A percentile compares a stretch with the other conserved stretches of the same genome.
These are phyloP conservation scores for Dissostichus mawsoni DNA, from an alignment of 2,113 vertebrate species.

Conservation along the genomic window DNA sequence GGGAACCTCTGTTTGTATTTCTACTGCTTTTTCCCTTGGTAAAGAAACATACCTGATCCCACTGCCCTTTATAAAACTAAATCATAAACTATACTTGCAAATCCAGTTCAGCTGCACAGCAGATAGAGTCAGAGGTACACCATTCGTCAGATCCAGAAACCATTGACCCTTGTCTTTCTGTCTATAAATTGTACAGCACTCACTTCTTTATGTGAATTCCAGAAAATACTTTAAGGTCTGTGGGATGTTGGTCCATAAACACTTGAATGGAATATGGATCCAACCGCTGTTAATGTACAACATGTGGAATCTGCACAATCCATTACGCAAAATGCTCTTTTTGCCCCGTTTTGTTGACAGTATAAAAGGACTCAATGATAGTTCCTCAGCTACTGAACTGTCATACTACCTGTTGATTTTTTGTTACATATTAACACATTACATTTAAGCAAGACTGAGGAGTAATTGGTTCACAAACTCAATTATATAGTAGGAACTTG, in stretches of 20 bases:
- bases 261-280: constrained; percentile 17
- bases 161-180: not conserved
- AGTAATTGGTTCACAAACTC: not conserved
- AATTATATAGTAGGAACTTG: not conserved
- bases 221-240: constrained; percentile 5
- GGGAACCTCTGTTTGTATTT: not conserved
- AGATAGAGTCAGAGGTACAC: not conserved
- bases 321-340: not conserved
- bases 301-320: not conserved
- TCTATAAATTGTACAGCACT: not conserved
- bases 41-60: constrained; percentile 19
- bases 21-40: not conserved
- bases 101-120: not conserved
- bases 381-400: not conserved
- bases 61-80: not conserved
- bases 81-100: constrained; percentile 4
- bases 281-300: not conserved
- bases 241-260: not conserved
- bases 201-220: constrained; percentile 5
- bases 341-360: not conserved
- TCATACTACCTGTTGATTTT: not conserved
- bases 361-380: not conserved
- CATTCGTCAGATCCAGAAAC: constrained; percentile 1
- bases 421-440: not conserved
- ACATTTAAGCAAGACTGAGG: not conserved